Conservation (phyloP, 2,888 invertebrate species). For the Athripsodes cinereus region DNA sequence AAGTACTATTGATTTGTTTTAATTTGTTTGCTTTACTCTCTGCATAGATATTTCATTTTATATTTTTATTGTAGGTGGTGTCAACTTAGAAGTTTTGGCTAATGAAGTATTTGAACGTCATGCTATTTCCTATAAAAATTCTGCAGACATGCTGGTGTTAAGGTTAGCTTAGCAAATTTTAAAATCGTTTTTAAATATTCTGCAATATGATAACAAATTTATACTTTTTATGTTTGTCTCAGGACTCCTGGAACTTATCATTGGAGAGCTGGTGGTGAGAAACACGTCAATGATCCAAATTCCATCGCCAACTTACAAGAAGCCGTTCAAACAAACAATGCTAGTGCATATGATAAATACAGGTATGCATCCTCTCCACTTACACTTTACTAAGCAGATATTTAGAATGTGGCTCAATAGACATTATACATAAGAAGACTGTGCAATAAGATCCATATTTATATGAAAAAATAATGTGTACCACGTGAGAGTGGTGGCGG, state of each 20-base stretch:
- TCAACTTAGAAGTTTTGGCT: conserved; percentile 81
- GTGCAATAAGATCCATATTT: too few species aligned
- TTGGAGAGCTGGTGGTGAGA: conserved; percentile 96
- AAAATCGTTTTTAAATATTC: too few species aligned
- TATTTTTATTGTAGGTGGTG: conserved; percentile 63
- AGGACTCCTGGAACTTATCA: conserved; percentile 93
- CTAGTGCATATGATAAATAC: conserved; percentile 75
- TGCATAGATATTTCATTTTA: background rate
- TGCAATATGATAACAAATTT: too few species aligned
- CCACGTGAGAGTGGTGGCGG: too few species aligned
- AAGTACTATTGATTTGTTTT: too few species aligned
- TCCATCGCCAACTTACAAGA: conserved; percentile 72
- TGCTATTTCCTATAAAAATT: conserved; percentile 63
- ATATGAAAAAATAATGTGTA: too few species aligned
- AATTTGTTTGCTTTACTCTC: background rate
- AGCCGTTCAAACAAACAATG: conserved; percentile 76
- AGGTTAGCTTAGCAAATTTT: conserved; percentile 38
- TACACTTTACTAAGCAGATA: too few species aligned
- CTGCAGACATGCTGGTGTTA: conserved; percentile 65
- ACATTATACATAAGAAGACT: too few species aligned
- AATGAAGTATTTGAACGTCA: conserved; percentile 80
- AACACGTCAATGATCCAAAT: conserved; percentile 94
- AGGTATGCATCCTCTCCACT: conserved; percentile 32
- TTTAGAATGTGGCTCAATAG: too few species aligned
- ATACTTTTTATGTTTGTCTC: conserved; percentile 28